phyloP scores from a whole-genome alignment of 1,140 invertebrate genomes.

The Grapholita molesta region DNA sequence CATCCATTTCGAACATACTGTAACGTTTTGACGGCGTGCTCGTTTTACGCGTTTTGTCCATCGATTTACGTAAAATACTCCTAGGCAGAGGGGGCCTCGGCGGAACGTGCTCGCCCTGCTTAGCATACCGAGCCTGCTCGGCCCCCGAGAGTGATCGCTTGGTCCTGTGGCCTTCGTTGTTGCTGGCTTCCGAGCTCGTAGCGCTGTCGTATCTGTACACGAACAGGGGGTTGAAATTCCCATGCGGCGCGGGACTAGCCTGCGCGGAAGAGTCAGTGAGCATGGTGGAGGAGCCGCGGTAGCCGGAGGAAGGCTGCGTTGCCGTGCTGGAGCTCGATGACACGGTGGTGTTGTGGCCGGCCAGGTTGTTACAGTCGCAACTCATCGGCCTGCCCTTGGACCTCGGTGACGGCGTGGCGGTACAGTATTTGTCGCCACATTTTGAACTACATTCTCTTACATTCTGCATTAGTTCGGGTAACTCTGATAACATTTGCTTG shows the following conservation, averaged over 20 bases:
- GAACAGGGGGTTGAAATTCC: constrained; percentile 84
- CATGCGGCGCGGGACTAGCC: constrained; percentile 77
- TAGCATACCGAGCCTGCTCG: constrained; percentile 72
- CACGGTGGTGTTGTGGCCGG: constrained; percentile 79
- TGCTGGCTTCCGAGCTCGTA: constrained; percentile 82
- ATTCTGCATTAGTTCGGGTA: constrained; percentile 85
- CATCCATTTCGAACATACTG: constrained; percentile 88
- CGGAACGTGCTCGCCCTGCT: constrained; percentile 79
- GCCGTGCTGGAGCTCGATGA: constrained; percentile 86
- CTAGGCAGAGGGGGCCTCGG: constrained; percentile 85
- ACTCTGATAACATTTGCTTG: constrained; percentile 84
- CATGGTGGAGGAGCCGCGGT: constrained; percentile 90
- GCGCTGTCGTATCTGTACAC: constrained; percentile 90
- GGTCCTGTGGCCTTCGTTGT: constrained; percentile 65
- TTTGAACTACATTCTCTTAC: constrained; percentile 73
- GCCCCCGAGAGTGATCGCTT: constrained; percentile 82
- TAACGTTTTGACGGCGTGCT: constrained; percentile 82
- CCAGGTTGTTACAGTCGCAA: constrained; percentile 81
- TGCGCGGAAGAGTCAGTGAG: constrained; percentile 86
- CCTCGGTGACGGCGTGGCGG: constrained; percentile 79
- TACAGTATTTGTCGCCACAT: constrained; percentile 83
- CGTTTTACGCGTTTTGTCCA: constrained; percentile 78
- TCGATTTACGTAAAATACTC: constrained; percentile 83
- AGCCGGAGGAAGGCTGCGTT: constrained; percentile 90
- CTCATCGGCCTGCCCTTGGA: constrained; percentile 78